Base-by-base conservation (phyloP, 2,888 invertebrate genomes). In the Amphipyra tragopoginis region DNA sequence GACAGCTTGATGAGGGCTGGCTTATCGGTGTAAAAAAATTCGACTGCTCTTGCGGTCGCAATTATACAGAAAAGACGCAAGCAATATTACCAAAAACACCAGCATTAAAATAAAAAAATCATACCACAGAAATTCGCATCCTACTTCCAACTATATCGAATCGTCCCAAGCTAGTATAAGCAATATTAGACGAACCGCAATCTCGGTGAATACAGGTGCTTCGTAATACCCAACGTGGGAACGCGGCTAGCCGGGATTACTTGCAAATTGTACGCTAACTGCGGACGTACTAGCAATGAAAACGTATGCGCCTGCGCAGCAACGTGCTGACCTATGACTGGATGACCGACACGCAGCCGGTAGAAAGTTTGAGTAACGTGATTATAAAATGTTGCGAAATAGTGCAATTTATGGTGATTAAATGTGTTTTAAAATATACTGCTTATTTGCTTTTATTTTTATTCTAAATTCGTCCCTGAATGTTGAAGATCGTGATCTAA, bases 201-300 rank as follows among this genome's bases (percentile, higher is more conserved):
- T 62, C 42, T 68, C 5, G 26, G 13, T 44, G 49, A 15, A 1
- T 54, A 52, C 70, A 74, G 63, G 56, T 71, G 70, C 49, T 53
- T 57, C 40, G 51, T 34, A 59, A 55, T 53, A 60, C 61, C 52
- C 52, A 59, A 53, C 77, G 79, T 83, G 80, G 69, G 79, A 82
- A 83, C 67, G 38, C 43, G 52, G 59, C 60, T 67, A 45, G 61
- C 65, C 67, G 58, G 70, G 72, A 89, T 89, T 86, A 83, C 80
- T 80, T 76, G 83, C 84, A 85, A 90, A 89, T 88, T 87, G 84
- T 85, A 59, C 73, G 65, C 69, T 78, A 77, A 80, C 73, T 79
- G 80, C 73, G 39, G 47, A 58, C 58, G 70, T 62, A 64, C 44
- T 59, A 60, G 67, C 71, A 58, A 79, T 76, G 75, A 76, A 81